A percentile compares a stretch with the other conserved stretches of the same genome.
Evolutionary conservation across 2,113 vertebrate species (phyloP).

Genomic region (Odocoileus hemionus): DNA sequence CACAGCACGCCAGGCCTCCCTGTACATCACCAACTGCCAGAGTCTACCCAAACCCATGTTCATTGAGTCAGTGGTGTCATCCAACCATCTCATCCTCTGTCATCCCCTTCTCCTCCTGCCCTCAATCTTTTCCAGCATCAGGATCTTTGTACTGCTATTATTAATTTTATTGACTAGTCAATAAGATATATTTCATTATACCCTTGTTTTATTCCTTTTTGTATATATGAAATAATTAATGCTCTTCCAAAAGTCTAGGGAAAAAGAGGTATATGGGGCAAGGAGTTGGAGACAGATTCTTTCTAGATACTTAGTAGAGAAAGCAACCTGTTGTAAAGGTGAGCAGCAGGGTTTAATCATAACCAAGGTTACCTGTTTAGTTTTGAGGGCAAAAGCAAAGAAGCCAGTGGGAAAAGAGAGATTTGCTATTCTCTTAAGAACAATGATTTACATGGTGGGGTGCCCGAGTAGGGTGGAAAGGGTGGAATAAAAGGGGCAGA

Average conservation of each 20-base stretch:
- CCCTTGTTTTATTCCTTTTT: neutral
- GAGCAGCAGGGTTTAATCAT: neutral
- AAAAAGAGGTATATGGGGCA: neutral
- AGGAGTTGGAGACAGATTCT: neutral
- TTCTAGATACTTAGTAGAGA: neutral
- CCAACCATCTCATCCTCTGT: neutral
- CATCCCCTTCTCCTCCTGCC: neutral
- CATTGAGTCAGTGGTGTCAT: neutral
- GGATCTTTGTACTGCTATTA: neutral
- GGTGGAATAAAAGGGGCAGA: neutral
- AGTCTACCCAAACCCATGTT: neutral
- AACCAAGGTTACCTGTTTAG: neutral
- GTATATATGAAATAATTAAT: neutral
- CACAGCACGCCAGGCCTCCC: neutral
- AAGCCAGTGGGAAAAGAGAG: neutral
- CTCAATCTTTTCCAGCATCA: neutral
- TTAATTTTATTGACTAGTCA: neutral
- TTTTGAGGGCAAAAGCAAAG: neutral
- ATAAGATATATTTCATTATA: neutral
- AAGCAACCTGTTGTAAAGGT: neutral
- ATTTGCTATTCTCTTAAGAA: neutral
- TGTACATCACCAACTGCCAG: neutral
- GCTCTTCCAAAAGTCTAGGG: neutral
- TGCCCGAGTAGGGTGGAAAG: no score
- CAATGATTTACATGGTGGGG: rapidly evolving